Conservation (phyloP, 2,113 vertebrate genomes). For the chimpanzee (Pan troglodytes) region NHGRI_mPanTro3-v2.1_pri NC_086015.1:150590501-150591000, state of each 20-base stretch:
- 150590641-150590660: too few species aligned
- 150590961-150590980: background rate
- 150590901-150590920: background rate
- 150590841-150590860: background rate
- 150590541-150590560: too few species aligned
- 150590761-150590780: background rate
- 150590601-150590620: too few species aligned
- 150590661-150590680: too few species aligned
- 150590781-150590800: background rate
- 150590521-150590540: too few species aligned
- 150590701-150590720: background rate
- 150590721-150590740: background rate
- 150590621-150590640: too few species aligned
- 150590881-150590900: constrained; percentile 9
- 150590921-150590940: background rate
- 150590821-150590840: background rate
- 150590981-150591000: background rate
- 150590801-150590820: background rate
- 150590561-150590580: too few species aligned
- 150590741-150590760: background rate
- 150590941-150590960: background rate
- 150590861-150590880: background rate
- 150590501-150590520: too few species aligned
- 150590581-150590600: too few species aligned
- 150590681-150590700: too few species aligned